Conservation (phyloP, 1,140 invertebrate genomes). For the Lucilia cuprina region DNA sequence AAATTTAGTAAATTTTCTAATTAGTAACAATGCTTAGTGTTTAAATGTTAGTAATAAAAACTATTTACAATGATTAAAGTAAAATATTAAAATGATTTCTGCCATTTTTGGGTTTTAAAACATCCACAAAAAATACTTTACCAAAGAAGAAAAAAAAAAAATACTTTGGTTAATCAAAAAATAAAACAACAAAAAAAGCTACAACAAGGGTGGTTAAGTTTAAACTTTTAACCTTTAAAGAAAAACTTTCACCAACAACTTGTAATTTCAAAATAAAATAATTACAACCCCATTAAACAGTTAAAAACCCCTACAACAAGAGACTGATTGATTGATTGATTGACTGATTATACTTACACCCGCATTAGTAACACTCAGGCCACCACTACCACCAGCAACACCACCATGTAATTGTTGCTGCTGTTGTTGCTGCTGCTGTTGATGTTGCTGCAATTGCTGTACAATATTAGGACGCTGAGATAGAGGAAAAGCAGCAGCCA, state of each 20-base stretch:
- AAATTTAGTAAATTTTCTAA: too few relatives aligned
- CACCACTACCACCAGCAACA: slow-evolving; percentile 6
- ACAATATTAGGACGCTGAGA: slow-evolving; percentile 67
- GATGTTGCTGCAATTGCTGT: slow-evolving; percentile 64
- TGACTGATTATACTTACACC: slow-evolving; percentile 11
- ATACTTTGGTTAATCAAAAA: neutral
- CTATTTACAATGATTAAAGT: too few relatives aligned
- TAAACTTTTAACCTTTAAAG: neutral
- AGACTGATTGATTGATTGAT: neutral
- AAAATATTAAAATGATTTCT: too few relatives aligned
- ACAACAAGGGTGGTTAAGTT: neutral
- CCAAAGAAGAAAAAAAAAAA: neutral
- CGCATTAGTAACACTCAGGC: neutral
- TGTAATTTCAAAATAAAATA: neutral
- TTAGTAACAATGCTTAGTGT: too few relatives aligned
- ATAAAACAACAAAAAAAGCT: neutral
- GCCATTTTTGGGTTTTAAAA: too few relatives aligned
- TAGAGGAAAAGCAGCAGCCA: slow-evolving; percentile 58
- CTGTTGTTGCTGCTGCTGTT: slow-evolving; percentile 40
- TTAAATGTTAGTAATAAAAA: too few relatives aligned
- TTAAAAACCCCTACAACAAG: neutral
- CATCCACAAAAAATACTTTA: neutral
- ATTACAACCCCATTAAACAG: neutral
- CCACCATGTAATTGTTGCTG: slow-evolving; percentile 37
- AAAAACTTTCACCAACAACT: neutral